Base-by-base conservation (phyloP, 2,888 invertebrate species). In the Cosmia pyralina region DNA sequence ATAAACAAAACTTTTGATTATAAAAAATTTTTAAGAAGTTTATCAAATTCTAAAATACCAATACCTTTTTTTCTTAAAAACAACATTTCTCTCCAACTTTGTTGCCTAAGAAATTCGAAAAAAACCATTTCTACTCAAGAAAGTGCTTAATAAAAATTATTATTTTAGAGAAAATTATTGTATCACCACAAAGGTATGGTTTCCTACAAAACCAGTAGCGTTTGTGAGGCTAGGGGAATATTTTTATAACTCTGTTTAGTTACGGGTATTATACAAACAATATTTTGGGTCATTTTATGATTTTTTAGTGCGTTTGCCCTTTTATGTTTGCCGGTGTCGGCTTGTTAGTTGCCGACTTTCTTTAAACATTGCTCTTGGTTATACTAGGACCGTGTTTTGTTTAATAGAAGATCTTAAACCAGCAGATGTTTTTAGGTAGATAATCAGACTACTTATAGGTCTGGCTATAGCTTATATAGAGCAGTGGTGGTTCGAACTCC, bases 281-380 rank as follows among this genome's bases (percentile, higher is more conserved):
- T 91, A 87, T 90, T 91, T 91, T 86, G 92, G 87, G 91, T 89
- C 88, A 91, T 90, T 93, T 93, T 93, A 92, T 90, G 91, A 89
- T 91, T 92, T 86, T 94, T 94, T 94, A 94, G 93, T 91, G 85
- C 90, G 80, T 79, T 69, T 72, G 72, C 69, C 71, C 89, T 92
- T 94, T 94, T 82, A 93, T 88, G 85, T 89, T 78, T 76, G 89
- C 93, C 94, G 93, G 85, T 85, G 75, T 81, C 75, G 79, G 79
- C 81, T 78, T 82, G 72, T 69, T 74, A 67, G 55, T 86, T 87
- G 90, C 89, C 86, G 90, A 91, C 93, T 94, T 94, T 94, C 94
- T 93, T 90, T 88, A 85, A 81, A 75, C 85, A 85, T 78, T 87
- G 68, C 76, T 77, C 72, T 85, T 86, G 87, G 79, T 76, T 88